Conservation (phyloP, 2,888 invertebrate genomes). For the Drosophila rellima region DNA sequence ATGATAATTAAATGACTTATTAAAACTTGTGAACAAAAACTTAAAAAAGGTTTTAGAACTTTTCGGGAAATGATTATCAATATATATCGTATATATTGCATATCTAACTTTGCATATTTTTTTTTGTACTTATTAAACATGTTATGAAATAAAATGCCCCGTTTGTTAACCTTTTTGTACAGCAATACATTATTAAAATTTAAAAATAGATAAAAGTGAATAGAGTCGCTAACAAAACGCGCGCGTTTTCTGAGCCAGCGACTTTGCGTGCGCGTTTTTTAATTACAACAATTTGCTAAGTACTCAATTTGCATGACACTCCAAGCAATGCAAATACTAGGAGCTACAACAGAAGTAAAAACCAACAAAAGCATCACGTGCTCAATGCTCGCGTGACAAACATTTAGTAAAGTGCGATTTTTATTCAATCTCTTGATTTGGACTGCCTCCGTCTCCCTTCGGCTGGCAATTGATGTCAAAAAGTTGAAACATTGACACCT, state of each 20-base stretch:
- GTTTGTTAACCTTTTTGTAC: slow-evolving; percentile 1
- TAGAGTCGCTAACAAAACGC: slow-evolving; percentile 6
- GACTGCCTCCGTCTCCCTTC: neutral
- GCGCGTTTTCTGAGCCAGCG: slow-evolving; percentile 16
- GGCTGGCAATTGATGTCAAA: slow-evolving; percentile 28
- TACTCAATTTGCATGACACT: slow-evolving; percentile 70
- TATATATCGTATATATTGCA: too few relatives aligned
- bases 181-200: slow-evolving; percentile 1
- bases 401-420: slow-evolving; percentile 34
- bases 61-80: neutral
- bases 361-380: slow-evolving; percentile 38
- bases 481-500: slow-evolving; percentile 67
- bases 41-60: neutral
- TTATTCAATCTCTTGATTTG: slow-evolving; percentile 41
- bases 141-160: neutral
- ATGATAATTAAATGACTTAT: too few relatives aligned
- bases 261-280: slow-evolving; percentile 49
- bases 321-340: slow-evolving; percentile 23
- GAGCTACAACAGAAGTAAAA: slow-evolving; percentile 21
- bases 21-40: too few relatives aligned
- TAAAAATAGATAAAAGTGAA: slow-evolving; percentile 1
- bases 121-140: neutral
- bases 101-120: neutral
- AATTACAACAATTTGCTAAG: slow-evolving; percentile 73
- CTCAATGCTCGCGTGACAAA: slow-evolving; percentile 54